phyloP scores from a whole-genome alignment of 2,888 invertebrate species.

The Aleiodes alternator region DNA sequence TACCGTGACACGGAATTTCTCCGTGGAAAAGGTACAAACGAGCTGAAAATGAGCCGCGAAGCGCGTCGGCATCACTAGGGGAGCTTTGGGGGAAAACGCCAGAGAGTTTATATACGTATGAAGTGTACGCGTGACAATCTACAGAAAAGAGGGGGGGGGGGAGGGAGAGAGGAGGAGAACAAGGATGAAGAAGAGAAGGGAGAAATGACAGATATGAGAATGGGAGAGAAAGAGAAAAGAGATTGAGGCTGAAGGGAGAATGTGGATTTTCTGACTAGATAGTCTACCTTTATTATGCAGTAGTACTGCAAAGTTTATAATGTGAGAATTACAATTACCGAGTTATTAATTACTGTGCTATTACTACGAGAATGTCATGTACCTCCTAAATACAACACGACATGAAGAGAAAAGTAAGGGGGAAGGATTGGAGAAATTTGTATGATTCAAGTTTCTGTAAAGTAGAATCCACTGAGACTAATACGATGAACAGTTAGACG shows the following conservation, averaged over 20 bases:
- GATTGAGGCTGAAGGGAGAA: constrained; percentile 1
- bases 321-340: constrained; percentile 31
- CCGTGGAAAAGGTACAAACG: constrained; percentile 54
- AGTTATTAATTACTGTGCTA: constrained; percentile 35
- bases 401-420: not conserved
- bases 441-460: constrained; percentile 25
- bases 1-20: constrained; percentile 62
- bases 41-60: constrained; percentile 59
- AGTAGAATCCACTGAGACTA: constrained; percentile 33
- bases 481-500: constrained; percentile 18
- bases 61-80: constrained; percentile 48
- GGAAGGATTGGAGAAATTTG: not conserved
- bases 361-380: constrained; percentile 19
- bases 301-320: constrained; percentile 4
- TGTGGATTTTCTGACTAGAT: too few species aligned
- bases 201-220: constrained; percentile 26
- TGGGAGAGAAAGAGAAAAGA: constrained; percentile 23
- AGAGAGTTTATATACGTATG: not conserved
- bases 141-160: constrained; percentile 8
- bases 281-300: not conserved
- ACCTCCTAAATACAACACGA: constrained; percentile 8
- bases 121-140: constrained; percentile 46
- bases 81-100: constrained; percentile 46
- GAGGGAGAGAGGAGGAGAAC: constrained; percentile 20
- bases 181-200: constrained; percentile 19